Evolutionary conservation across 2,797 vertebrate species (phyloP).

Genomic region (Aldrovandia affinis): DNA sequence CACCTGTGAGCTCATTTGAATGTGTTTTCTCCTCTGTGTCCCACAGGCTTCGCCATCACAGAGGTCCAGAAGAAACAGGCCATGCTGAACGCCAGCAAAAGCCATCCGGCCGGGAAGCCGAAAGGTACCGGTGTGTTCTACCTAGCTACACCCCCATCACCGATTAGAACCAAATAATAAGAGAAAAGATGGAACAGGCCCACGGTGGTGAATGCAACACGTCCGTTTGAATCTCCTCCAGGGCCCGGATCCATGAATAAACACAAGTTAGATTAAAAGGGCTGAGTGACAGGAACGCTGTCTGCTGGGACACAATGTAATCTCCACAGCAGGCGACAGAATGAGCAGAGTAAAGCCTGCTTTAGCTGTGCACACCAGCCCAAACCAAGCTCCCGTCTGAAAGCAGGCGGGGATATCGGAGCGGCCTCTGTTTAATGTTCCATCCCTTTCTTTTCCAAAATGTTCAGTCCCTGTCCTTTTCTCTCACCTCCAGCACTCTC

Average conservation of each 20-base stretch:
- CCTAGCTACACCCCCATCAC: background rate
- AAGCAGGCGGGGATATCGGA: background rate
- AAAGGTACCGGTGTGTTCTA: conserved; percentile 77
- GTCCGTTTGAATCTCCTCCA: background rate
- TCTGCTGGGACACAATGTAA: background rate
- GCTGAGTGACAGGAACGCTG: background rate
- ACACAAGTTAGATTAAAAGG: background rate
- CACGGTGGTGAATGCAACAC: background rate
- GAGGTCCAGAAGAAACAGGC: conserved; percentile 95
- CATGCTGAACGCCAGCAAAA: conserved; percentile 91
- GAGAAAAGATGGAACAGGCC: background rate
- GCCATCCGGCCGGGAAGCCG: conserved; percentile 85
- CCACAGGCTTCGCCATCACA: conserved; percentile 88
- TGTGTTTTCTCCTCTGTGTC: background rate
- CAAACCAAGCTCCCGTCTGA: background rate
- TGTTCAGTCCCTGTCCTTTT: background rate
- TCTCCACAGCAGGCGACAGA: background rate
- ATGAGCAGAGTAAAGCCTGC: background rate
- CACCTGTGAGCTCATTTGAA: background rate
- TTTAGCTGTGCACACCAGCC: conserved; percentile 14
- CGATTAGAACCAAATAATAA: background rate
- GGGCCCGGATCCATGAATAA: background rate
- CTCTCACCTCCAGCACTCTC: background rate
- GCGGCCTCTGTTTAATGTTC: background rate
- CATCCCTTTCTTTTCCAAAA: background rate